phyloP scores from a whole-genome alignment of 2,888 invertebrate species.

The Tipula confusa region DNA sequence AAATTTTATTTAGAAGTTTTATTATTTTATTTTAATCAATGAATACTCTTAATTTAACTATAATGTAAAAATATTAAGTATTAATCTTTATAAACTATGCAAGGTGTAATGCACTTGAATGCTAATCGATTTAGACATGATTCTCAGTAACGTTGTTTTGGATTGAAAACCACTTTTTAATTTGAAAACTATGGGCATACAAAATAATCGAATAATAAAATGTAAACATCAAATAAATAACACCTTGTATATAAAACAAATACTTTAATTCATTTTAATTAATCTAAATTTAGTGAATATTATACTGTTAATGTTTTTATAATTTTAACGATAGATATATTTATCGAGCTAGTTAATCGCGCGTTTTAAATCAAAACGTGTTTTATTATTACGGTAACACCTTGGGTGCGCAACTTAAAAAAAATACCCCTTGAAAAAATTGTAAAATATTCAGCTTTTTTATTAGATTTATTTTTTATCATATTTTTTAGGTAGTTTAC shows the following conservation, averaged over 20 bases:
- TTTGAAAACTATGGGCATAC: too few species aligned
- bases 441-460: background rate
- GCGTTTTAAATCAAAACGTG: too few species aligned
- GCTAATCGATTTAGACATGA: too few species aligned
- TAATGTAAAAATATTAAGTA: background rate
- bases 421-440: background rate
- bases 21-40: background rate
- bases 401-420: background rate
- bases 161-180: too few species aligned
- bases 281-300: background rate
- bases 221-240: too few species aligned
- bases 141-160: too few species aligned
- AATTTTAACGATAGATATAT: background rate
- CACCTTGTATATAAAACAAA: background rate
- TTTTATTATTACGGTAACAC: too few species aligned
- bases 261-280: background rate
- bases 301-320: background rate
- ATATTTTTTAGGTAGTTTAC: background rate
- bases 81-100: too few species aligned
- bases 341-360: background rate
- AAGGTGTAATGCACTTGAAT: too few species aligned
- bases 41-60: background rate
- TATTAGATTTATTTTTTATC: background rate
- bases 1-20: conserved; percentile 33
- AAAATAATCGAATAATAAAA: too few species aligned